Evolutionary conservation across 2,113 vertebrate species (phyloP).

Genomic region (Colaptes auratus): DNA sequence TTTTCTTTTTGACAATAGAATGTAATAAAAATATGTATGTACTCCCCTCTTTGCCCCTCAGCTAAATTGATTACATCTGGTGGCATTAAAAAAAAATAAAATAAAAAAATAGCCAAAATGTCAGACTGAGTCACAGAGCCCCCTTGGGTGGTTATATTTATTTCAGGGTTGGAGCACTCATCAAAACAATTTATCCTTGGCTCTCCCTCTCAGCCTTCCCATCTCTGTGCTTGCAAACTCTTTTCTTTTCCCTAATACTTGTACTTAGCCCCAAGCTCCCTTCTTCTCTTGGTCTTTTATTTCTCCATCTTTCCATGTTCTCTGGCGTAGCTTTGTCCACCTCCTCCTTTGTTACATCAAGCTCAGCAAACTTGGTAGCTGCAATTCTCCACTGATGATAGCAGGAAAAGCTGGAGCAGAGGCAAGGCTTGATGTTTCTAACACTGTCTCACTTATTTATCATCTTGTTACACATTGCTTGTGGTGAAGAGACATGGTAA

Average conservation of each 20-base stretch:
- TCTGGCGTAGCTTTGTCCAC: background rate
- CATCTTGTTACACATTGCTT: background rate
- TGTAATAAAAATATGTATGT: constrained; percentile 38
- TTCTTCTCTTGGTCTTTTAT: background rate
- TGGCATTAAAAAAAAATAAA: constrained; percentile 33
- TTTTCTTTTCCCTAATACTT: background rate
- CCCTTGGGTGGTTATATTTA: constrained; percentile 70
- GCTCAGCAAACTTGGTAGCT: background rate
- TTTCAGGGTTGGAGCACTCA: constrained; percentile 65
- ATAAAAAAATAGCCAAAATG: constrained; percentile 65
- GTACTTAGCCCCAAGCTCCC: background rate
- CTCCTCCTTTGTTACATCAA: background rate
- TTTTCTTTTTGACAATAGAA: background rate
- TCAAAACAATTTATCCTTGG: constrained; percentile 68
- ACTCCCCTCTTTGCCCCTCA: background rate
- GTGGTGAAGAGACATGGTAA: background rate
- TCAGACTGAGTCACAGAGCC: constrained; percentile 69
- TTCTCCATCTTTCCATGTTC: background rate
- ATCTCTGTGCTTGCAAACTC: constrained; percentile 11
- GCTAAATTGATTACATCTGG: constrained; percentile 70
- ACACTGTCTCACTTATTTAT: background rate
- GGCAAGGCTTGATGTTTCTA: background rate
- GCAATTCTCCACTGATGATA: fast-evolving
- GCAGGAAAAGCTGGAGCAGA: background rate
- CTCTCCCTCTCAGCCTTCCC: constrained; percentile 41